phyloP scores from a whole-genome alignment of 2,888 invertebrate species.

The Tachina fera region DNA sequence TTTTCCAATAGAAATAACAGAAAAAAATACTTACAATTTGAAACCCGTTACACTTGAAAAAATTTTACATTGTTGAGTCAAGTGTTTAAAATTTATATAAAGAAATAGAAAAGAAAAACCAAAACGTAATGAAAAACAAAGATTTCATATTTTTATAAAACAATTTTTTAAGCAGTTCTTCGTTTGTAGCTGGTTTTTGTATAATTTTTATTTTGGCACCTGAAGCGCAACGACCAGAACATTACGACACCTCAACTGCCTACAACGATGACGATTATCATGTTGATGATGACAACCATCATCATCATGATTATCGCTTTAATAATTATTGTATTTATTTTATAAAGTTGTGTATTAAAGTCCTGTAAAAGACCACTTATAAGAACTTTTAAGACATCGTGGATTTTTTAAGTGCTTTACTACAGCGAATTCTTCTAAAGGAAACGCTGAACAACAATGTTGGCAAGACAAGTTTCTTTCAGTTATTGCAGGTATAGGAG shows the following conservation, averaged over 20 bases:
- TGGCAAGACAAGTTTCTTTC: too few species aligned
- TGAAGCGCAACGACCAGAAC: constrained; percentile 68
- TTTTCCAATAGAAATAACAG: constrained; percentile 6
- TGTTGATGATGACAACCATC: constrained; percentile 5
- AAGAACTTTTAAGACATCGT: too few species aligned
- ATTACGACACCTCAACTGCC: constrained; percentile 67
- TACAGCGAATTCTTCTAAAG: too few species aligned
- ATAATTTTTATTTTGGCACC: constrained; percentile 51
- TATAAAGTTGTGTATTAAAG: too few species aligned
- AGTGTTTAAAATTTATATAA: constrained; percentile 49
- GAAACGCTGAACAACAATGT: too few species aligned
- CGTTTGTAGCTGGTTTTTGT: background rate
- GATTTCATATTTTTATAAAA: constrained; percentile 29
- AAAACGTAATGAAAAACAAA: constrained; percentile 3
- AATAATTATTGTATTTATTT: constrained; percentile 21
- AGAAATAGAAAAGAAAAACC: background rate
- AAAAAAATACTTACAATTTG: constrained; percentile 43
- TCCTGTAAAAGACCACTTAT: too few species aligned
- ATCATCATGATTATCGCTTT: constrained; percentile 11
- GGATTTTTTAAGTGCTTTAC: too few species aligned
- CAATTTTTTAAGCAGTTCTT: background rate
- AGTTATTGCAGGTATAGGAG: too few species aligned
- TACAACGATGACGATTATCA: constrained; percentile 51
- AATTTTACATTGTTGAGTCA: constrained; percentile 52
- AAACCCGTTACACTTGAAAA: constrained; percentile 64